Evolutionary conservation across 2,797 vertebrate species (phyloP).

Genomic region (Heliangelus exortis): DNA sequence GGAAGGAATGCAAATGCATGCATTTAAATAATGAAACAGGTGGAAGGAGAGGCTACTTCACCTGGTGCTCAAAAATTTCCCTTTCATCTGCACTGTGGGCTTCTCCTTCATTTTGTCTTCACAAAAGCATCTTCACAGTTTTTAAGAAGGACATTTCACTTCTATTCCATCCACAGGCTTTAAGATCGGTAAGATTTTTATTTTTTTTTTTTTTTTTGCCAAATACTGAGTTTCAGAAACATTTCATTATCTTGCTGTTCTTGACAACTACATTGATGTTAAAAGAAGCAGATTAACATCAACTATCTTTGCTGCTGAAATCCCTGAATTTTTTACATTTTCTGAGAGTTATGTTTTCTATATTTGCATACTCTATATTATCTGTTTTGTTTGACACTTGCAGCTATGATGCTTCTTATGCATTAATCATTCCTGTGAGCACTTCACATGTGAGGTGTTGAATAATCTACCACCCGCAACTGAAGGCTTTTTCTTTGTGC

Average conservation of each 20-base stretch:
- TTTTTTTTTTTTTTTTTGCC: not conserved
- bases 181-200: not conserved
- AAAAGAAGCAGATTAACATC: conserved; percentile 69
- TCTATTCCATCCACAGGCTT: not conserved
- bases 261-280: conserved; percentile 50
- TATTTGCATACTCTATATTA: conserved; percentile 72
- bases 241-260: conserved; percentile 50
- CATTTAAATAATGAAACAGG: not conserved
- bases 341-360: conserved; percentile 56
- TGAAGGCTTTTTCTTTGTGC: not conserved
- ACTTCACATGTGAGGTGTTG: conserved; percentile 27
- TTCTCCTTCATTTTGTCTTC: not conserved
- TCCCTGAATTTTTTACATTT: conserved; percentile 52
- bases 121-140: not conserved
- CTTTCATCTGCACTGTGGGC: not conserved
- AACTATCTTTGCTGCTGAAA: conserved; percentile 51
- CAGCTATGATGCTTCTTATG: conserved; percentile 55
- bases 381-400: conserved; percentile 70
- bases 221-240: conserved; percentile 36
- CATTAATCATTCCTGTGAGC: conserved; percentile 56
- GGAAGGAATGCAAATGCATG: not conserved
- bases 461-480: conserved; percentile 15
- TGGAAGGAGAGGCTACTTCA: not conserved
- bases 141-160: not conserved
- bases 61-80: not conserved